Evolutionary conservation across 2,888 invertebrate species (phyloP), one percentile per base, ranked within the genome.

Genomic region (Smittia aterrima): DNA sequence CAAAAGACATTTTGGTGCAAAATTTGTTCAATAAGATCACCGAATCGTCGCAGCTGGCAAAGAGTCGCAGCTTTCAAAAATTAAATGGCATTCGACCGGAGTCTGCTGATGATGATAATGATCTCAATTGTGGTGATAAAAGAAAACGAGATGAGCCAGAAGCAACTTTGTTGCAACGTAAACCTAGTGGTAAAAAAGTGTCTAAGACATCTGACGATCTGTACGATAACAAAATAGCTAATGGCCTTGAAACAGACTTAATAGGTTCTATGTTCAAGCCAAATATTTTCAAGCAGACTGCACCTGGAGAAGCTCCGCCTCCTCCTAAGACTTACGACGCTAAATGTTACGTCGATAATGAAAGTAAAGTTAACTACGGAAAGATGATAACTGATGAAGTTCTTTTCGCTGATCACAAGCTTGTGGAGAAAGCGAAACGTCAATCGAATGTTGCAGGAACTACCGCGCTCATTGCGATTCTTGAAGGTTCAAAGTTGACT

Each of bases 401-500:
- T 41, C 81, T 96, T 75, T 89, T 92, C 64, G 92, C 93, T 0
- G 96, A 96, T 80, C 86, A 90, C 78, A 85, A 91, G 76, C 84
- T 96, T 22, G 88, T 96, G 7, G 90, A 93, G 80, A 88, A 90
- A 74, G 94, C 95, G 7, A 95, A 94, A 80, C 88, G 91, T 77
- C 89, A 84, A 80, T 85, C 89, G 79, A 88, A 90, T 82, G 89
- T 90, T 22, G 90, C 88, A 81, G 97, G 98, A 16, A 96, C 96
- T 22, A 98, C 98, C 25, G 95, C 96, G 1, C 83, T 98, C 62
- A 91, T 97, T 78, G 96, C 96, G 27, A 84, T 97, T 16, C 85
- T 97, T 77, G 92, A 95, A 81, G 90, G 88, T 53, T 89, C 90
- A 78, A 88, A 90, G 78, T 83, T 98, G 76, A 90, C 93, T 77